Evolutionary conservation across 2,113 vertebrate species (phyloP).

Genomic region (Stegostoma tigrinum): DNA sequence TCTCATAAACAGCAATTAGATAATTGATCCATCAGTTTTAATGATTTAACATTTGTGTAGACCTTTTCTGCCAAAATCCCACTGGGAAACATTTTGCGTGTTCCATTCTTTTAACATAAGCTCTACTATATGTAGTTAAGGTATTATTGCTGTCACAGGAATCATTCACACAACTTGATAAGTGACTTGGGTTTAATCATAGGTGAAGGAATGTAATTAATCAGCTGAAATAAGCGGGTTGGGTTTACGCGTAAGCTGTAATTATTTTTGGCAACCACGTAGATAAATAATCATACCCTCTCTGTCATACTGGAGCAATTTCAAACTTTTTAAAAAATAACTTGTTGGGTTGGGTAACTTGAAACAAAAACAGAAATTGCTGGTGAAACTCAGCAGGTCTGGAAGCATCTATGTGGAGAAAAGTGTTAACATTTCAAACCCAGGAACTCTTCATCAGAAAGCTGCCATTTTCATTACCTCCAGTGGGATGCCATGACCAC

Average conservation of each 20-base stretch:
- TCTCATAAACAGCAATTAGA: neutral
- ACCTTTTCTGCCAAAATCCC: neutral
- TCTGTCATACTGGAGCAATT: neutral
- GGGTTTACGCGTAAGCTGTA: neutral
- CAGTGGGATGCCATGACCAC: too few species aligned
- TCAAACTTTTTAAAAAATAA: neutral
- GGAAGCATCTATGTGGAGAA: too few species aligned
- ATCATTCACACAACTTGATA: neutral
- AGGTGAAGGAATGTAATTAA: neutral
- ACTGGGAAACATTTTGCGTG: neutral
- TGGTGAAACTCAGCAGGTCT: too few species aligned
- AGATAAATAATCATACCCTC: neutral
- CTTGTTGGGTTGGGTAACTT: neutral
- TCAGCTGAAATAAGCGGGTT: neutral
- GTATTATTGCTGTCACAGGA: neutral
- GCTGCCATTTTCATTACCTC: too few species aligned
- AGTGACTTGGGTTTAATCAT: neutral
- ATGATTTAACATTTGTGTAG: neutral
- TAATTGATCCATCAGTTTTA: neutral
- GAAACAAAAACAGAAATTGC: too few species aligned
- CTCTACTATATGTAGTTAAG: neutral
- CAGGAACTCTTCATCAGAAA: too few species aligned
- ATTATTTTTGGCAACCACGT: constrained; percentile 12
- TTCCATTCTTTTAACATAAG: neutral
- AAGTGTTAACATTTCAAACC: too few species aligned